Base-by-base conservation (phyloP, 2,888 invertebrate species). In the Synanthedon myopaeformis region DNA sequence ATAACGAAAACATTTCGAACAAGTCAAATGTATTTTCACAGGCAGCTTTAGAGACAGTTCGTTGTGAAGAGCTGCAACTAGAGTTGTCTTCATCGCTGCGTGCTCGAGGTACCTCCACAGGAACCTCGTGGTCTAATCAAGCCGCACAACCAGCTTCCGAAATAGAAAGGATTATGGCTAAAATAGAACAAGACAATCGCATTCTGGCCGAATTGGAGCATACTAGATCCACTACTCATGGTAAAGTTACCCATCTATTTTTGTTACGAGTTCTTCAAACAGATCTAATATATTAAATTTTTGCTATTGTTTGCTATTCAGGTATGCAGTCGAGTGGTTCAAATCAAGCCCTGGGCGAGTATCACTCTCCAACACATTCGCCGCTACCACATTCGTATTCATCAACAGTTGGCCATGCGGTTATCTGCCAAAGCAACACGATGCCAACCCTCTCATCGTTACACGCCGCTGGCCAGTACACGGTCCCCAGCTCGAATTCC, bases 91-190 rank as follows among this genome's bases (percentile, higher is more conserved):
- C 94, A 53, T 89, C 95, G 56, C 85, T 93, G 68, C 87, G 80
- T 61, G 80, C 88, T 12, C 78, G 81, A 3, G 80, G 82, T 11
- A 76, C 77, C 11, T 66, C 88, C 63, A 76, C 79, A 51, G 70
- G 72, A 48, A 72, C 74, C 35, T 76, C 79, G 42, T 84, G 82
- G 82, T 73, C 79, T 0, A 64, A 75, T 65, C 66, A 74, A 76
- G 71, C 89, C 70, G 73, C 81, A 49, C 63, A 62, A 66, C 85
- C 86, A 0, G 91, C 91, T 59, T 91, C 92, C 49, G 96, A 96
- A 88, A 96, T 96, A 76, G 96, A 96, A 82, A 91, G 95, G 72
- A 95, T 97, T 79, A 96, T 97, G 94, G 96, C 96, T 64, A 96
- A 96, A 89, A 95, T 97, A 70, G 96, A 96, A 83, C 96, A 96